Evolutionary conservation across 1,140 invertebrate species (phyloP), one percentile per base, ranked within the genome.

Genomic region (Cydia splendana): DNA sequence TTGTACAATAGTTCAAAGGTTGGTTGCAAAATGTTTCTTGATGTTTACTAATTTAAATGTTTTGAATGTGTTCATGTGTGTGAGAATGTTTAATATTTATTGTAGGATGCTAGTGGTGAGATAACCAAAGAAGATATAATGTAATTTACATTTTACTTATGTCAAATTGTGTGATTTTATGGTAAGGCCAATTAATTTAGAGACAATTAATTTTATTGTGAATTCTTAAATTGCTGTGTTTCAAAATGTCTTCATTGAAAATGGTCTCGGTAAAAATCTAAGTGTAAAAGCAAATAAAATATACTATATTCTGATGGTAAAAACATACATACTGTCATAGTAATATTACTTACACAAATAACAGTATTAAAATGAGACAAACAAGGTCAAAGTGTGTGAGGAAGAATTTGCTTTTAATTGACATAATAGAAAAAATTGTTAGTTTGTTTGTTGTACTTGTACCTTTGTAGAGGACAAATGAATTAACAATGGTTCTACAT

Each of bases 341-440:
- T 18, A 57, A 18, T 20, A 57, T 7, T 15, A 34, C 5, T 24
- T n/a, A n/a, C n/a, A n/a, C n/a, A n/a, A n/a, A 34, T 57, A 57
- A 57, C 53, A 57, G 57, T 62, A 62, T 62, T 20, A 20, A 24
- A 62, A 12, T 24, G 18, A 62, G 4, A 57, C 15, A 57, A 24
- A 24, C 57, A 62, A 62, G 57, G 57, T 24, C 57, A 24, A 24
- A 57, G 6, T 62, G 20, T 24, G n/a, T 24, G 57, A 24, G 57
- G 57, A 62, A 24, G 57, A 18, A 62, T 57, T n/a, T 15, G 7
- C 57, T 62, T 24, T 24, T 62, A 62, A 62, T 62, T 24, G 57
- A 24, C 57, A 62, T 62, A 62, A 62, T 62, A n/a, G 20, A 62
- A 24, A 62, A 62, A 62, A 20, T 57, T 57, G 53, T 57, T 57